Base-by-base conservation (phyloP, 2,888 invertebrate species). In the Clusia tigrina region DNA sequence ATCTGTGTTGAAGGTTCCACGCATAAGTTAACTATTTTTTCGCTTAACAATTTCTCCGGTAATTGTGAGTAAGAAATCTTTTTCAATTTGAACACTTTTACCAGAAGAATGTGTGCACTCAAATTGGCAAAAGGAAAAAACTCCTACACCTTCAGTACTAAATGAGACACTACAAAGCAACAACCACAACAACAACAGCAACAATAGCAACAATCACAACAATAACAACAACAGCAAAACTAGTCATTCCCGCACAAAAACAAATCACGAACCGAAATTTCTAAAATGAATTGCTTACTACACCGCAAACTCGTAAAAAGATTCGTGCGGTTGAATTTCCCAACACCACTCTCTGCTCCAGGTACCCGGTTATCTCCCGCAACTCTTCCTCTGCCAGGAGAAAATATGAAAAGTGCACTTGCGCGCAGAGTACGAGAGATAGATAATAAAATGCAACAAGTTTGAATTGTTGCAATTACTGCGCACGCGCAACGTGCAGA, bases 181-280 rank as follows among this genome's bases (percentile, higher is more conserved):
- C 32, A 32, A 6, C 32, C 12, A 32, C 32, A 60, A 54, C 32
- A 54, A 26, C 46, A 60, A 54, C 32, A 54, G 46, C 46, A 54
- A 54, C 60, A 60, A 54, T 54, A 54, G 38, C 54, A 32, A 54
- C 54, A 46, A 54, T 54, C 25, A 60, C 54, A 25, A 48, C 38
- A 52, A 23, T 18, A 60, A 54, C 54, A 53, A 54, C 54, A 18
- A 25, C 26, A 54, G 38, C 38, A 46, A 54, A 25, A 53, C 37
- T 10, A 42, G 17, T n/a, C n/a, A n/a, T n/a, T n/a, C n/a, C n/a
- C n/a, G n/a, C n/a, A n/a, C n/a, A n/a, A n/a, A n/a, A n/a, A n/a
- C 32, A 32, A 32, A 32, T 32, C 32, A 32, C 32, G 32, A 32
- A 32, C 32, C 38, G 26, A 54, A 12, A 42, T 25, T 55, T 25